Percentiles rank a stretch among this genome's conserved stretches.
phyloP scores from a whole-genome alignment of 2,113 vertebrate species.

The Orthonyx spaldingii region DNA sequence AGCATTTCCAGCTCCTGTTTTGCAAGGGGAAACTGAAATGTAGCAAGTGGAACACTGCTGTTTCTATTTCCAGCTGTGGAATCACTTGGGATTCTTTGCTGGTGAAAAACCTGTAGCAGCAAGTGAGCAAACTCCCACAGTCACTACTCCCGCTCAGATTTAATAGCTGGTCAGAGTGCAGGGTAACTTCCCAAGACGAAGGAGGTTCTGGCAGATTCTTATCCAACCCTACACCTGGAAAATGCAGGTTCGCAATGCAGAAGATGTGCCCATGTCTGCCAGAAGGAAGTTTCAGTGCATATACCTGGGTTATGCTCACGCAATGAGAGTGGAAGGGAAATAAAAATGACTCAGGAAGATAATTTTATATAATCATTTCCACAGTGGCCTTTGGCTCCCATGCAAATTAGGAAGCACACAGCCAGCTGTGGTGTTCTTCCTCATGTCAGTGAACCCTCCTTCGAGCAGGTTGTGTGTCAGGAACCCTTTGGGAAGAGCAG shows the following conservation, averaged over 20 bases:
- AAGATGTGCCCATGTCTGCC: not conserved
- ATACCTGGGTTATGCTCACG: not conserved
- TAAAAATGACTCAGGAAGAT: slow-evolving; percentile 49
- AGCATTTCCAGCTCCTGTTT: not conserved
- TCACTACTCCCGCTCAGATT: not conserved
- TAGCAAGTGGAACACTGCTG: not conserved
- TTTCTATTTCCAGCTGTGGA: not conserved
- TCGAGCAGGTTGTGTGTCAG: not conserved
- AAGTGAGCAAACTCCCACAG: not conserved
- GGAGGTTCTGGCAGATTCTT: not conserved
- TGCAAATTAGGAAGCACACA: slow-evolving; percentile 12
- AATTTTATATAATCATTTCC: slow-evolving; percentile 49
- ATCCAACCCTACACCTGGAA: not conserved
- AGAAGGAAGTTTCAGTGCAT: slow-evolving; percentile 1
- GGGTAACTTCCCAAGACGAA: not conserved
- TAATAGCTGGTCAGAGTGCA: fast-evolving
- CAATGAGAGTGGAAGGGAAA: slow-evolving; percentile 7
- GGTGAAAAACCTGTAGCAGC: not conserved
- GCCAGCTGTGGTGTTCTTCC: not conserved
- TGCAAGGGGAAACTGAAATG: not conserved
- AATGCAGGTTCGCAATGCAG: not conserved
- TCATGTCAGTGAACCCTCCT: not conserved
- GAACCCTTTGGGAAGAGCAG: not conserved
- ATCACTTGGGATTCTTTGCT: not conserved
- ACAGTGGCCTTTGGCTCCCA: not conserved